Evolutionary conservation across 2,888 invertebrate genomes (phyloP).

Genomic region (Idaea dimidiata): DNA sequence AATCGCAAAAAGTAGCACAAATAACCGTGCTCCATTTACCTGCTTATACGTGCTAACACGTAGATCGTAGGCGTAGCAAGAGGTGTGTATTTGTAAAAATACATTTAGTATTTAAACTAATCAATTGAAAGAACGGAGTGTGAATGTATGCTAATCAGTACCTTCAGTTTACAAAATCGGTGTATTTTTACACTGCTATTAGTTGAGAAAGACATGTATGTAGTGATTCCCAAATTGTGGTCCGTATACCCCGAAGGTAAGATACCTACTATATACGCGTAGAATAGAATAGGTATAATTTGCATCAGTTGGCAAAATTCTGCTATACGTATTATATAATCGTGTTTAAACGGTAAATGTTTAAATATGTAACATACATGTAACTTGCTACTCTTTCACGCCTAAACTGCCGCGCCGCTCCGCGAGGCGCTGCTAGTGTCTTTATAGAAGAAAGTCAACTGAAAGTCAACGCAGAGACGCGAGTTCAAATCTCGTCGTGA

Average conservation of each 20-base stretch:
- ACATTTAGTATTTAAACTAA: neutral
- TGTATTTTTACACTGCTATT: constrained; percentile 6
- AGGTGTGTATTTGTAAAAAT: neutral
- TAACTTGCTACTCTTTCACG: too few relatives aligned
- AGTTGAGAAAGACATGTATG: neutral
- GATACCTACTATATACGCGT: neutral
- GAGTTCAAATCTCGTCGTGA: too few relatives aligned
- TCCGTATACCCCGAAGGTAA: neutral
- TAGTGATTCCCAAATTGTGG: neutral
- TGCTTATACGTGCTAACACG: neutral
- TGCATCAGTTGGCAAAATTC: too few relatives aligned
- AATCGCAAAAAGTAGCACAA: neutral
- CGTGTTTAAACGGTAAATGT: too few relatives aligned
- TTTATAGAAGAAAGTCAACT: too few relatives aligned
- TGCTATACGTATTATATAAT: too few relatives aligned
- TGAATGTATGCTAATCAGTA: constrained; percentile 1
- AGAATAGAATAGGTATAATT: too few relatives aligned
- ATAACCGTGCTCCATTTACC: neutral
- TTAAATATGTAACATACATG: too few relatives aligned
- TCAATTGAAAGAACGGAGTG: neutral
- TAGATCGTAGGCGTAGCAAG: neutral
- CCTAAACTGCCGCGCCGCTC: too few relatives aligned
- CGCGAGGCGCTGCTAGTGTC: too few relatives aligned
- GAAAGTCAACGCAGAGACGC: too few relatives aligned
- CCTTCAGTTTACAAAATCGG: constrained; percentile 3